Base-by-base conservation (phyloP, 2,113 vertebrate genomes). In the Camelus bactrianus region DNA sequence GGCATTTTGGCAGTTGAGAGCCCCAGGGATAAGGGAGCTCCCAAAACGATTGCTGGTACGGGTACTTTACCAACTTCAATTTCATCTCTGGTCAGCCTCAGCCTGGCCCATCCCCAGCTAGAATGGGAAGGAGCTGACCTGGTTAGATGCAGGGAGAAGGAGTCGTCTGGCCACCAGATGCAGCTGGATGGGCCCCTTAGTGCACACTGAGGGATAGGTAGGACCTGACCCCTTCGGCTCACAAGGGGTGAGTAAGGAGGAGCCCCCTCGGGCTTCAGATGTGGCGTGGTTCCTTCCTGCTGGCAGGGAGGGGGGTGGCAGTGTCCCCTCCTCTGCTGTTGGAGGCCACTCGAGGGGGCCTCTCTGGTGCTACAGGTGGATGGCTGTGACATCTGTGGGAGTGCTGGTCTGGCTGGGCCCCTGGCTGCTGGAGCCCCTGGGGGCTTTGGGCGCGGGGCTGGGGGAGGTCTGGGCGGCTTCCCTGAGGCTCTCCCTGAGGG, bases 351-450 rank as follows among this genome's bases (percentile, higher is more conserved):
- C 2, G 67, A 92, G 91, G 92, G 96, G 94, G 90, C 96, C 95
- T 93, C 80, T 92, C 90, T 80, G 0, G 48, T 77, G 95, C 97
- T 98, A 98, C 97, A 98, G 97, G 95, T 99, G 98, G 97, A 99
- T 48, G 22, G 99, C 99, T 3, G 98, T 99, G 97, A 99, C 99
- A 0, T 99, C 99, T 98, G 99, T 99, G 8, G 99, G 99, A 0
- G 99, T 99, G 97, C 98, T 93, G 32, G 98, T 98, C 98, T 98
- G 97, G 94, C 88, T 98, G 96, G 96, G 90, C 7, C 97, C 98
- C 6, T 98, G 98, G 98, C 97, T 98, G 97, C 97, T 96, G 7
- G 96, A 89, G 93, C 98, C 98, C 0, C 97, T 83, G 6, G 97
- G 93, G 13, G 97, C 46, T 97, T 99, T 99, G 97, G 98, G 12